Base-by-base conservation (phyloP, 2,888 invertebrate species). In the Pelosia muscerda region DNA sequence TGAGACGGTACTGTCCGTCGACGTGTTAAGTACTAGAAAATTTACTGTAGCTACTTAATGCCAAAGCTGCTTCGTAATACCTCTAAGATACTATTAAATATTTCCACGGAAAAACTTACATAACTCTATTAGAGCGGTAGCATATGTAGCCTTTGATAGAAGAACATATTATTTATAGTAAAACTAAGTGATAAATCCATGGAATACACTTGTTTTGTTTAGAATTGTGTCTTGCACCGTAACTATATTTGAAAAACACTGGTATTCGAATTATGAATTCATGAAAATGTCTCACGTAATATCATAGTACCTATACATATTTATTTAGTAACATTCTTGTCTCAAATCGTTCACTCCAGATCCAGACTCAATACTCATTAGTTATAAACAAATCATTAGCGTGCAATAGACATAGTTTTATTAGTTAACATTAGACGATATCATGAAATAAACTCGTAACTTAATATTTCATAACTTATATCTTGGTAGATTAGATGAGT, bases 91-190 rank as follows among this genome's bases (percentile, higher is more conserved):
- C n/a, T n/a, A 6, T 49, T 49, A 49, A 31, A n/a, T n/a, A 49
- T 19, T 49, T 49, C 49, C n/a, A 49, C n/a, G 15, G n/a, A 49
- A 49, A n/a, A n/a, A 49, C 42, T 42, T 42, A 42, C n/a, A n/a
- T 49, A 9, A 49, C 49, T 49, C n/a, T 49, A 49, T 49, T 49
- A 49, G 49, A 49, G n/a, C 49, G 49, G 49, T 49, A 49, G 49
- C n/a, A n/a, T 49, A 49, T 49, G 49, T 49, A 49, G 49, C 49
- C 49, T 49, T 49, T 49, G 19, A 49, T 49, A 49, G 49, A 49
- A 42, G 19, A 19, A 42, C 19, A 42, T 42, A 38, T 42, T 42
- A 42, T 42, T 42, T 42, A 42, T 42, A 26, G 26, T 26, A 2
- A 2, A 26, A 3, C n/a, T 28, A 6, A 5, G 4, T n/a, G 28